These are phyloP conservation scores for Saiga tatarica DNA, from an alignment of 2,113 vertebrate genomes.

Conservation along the genomic window DNA sequence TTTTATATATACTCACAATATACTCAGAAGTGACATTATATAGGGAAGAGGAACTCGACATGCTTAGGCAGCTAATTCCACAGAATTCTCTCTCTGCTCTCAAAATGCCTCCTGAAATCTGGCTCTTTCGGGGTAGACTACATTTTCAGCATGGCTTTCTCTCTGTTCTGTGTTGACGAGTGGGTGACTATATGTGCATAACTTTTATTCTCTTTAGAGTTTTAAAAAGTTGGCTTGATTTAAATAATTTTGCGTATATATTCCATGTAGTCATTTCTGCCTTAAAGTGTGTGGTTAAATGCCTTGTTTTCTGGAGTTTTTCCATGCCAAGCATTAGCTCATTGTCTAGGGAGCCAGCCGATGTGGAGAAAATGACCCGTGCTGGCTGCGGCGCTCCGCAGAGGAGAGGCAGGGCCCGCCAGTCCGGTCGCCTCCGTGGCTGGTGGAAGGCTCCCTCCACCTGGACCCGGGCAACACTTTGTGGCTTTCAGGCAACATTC, in stretches of 20 bases:
- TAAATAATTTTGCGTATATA: neutral
- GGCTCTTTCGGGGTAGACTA: neutral
- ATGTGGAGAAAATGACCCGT: neutral
- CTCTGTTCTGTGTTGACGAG: neutral
- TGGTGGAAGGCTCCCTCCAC: neutral
- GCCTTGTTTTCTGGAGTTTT: neutral
- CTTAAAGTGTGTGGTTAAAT: neutral
- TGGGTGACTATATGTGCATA: neutral
- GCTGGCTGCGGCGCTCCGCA: neutral
- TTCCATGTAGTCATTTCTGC: constrained; percentile 19
- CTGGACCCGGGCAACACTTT: neutral
- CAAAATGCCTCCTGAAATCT: neutral
- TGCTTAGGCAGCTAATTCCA: neutral
- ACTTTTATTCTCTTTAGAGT: neutral
- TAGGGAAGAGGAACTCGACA: neutral
- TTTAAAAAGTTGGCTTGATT: neutral
- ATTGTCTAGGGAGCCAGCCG: constrained; percentile 51
- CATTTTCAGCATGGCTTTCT: neutral
- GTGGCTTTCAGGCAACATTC: constrained; percentile 36
- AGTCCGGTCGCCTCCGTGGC: constrained; percentile 6
- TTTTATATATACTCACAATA: neutral
- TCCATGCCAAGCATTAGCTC: constrained; percentile 63
- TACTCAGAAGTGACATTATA: neutral
- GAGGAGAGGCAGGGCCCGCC: neutral
- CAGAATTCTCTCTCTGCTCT: neutral